Conservation (phyloP, 1,140 invertebrate species). For the Drosophila melanogaster region Release_6_plus_ISO1_MT NT_033777.3:14252001-14252500, state of each 20-base stretch:
- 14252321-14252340: constrained; percentile 1
- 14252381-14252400: constrained; percentile 39
- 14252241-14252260: too few relatives aligned
- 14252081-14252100: too few relatives aligned
- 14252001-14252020: constrained; percentile 86
- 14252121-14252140: too few relatives aligned
- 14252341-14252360: constrained; percentile 19
- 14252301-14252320: background rate
- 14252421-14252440: constrained; percentile 65
- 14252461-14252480: constrained; percentile 44
- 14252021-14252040: constrained; percentile 16
- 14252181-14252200: too few relatives aligned
- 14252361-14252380: constrained; percentile 53
- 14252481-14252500: constrained; percentile 39
- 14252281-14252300: background rate
- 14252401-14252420: constrained; percentile 48
- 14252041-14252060: background rate
- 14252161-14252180: too few relatives aligned
- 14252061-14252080: background rate
- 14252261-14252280: too few relatives aligned
- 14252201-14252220: too few relatives aligned
- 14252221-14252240: too few relatives aligned
- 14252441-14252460: constrained; percentile 56
- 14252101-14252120: too few relatives aligned
- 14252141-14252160: too few relatives aligned